Conservation (phyloP, 1,140 invertebrate genomes). For the Leguminivora glycinivorella region DNA sequence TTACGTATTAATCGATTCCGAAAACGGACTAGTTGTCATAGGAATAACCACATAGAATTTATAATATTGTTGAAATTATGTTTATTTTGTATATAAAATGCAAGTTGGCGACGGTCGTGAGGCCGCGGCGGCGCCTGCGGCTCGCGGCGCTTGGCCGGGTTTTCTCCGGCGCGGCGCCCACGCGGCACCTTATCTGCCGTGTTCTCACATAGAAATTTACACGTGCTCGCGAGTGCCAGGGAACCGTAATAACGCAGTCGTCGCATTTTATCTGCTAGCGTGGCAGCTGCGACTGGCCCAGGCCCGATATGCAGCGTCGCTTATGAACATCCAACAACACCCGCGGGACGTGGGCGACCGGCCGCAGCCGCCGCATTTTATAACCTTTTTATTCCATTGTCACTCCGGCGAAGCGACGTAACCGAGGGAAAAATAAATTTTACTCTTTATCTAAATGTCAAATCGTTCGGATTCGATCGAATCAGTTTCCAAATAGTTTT, state of each 20-base stretch:
- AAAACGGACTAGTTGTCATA: conserved; percentile 40
- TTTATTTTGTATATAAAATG: conserved; percentile 37
- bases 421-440: conserved; percentile 75
- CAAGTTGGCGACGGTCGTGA: conserved; percentile 36
- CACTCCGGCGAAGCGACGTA: conserved; percentile 63
- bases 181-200: conserved; percentile 59
- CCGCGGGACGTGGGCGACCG: conserved; percentile 65
- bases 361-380: conserved; percentile 69
- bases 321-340: conserved; percentile 59
- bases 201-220: conserved; percentile 76
- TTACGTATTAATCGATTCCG: conserved; percentile 40
- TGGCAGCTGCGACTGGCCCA: conserved; percentile 46
- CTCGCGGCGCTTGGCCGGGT: conserved; percentile 45
- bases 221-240: conserved; percentile 65
- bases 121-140: conserved; percentile 38
- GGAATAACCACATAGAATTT: conserved; percentile 34
- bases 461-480: conserved; percentile 77
- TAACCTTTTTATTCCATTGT: conserved; percentile 78
- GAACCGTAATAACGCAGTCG: conserved; percentile 66
- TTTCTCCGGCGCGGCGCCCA: conserved; percentile 54
- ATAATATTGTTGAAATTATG: conserved; percentile 27
- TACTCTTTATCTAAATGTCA: conserved; percentile 78
- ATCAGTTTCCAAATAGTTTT: conserved; percentile 79
- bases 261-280: conserved; percentile 68
- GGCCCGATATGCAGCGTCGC: conserved; percentile 48